These are phyloP conservation scores for Orchesella flavescens DNA, from an alignment of 2,888 invertebrate species.

Conservation along the genomic window DNA sequence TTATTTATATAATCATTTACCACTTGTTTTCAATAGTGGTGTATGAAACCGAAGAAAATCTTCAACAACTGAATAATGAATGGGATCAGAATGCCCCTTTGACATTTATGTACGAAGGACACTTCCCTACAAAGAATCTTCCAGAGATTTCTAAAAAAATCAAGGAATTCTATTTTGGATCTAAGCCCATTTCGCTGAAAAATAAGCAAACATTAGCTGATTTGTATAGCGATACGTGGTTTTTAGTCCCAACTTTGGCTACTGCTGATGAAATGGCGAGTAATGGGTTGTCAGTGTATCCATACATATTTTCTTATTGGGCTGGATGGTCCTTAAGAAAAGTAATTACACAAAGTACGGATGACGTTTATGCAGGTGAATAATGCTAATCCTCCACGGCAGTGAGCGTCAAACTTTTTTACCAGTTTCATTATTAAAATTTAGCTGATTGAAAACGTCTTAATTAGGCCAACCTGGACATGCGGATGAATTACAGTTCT, in stretches of 20 bases:
- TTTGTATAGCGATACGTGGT: slow-evolving; percentile 25
- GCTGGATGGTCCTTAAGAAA: slow-evolving; percentile 9
- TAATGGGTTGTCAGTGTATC: slow-evolving; percentile 31
- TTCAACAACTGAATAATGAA: neutral
- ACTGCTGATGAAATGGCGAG: slow-evolving; percentile 26
- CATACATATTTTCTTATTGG: slow-evolving; percentile 23
- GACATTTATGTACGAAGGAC: neutral
- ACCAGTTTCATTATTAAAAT: too few species aligned
- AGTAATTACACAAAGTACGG: neutral
- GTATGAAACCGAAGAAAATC: too few species aligned
- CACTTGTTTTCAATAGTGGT: too few species aligned
- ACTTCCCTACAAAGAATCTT: neutral
- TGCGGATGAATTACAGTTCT: slow-evolving; percentile 40
- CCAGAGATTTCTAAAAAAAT: slow-evolving; percentile 10
- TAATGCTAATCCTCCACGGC: too few species aligned
- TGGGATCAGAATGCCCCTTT: slow-evolving; percentile 35
- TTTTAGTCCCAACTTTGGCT: slow-evolving; percentile 25
- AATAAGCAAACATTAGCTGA: neutral
- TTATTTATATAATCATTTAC: too few species aligned
- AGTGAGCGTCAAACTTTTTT: too few species aligned
- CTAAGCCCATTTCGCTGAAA: neutral
- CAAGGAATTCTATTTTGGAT: slow-evolving; percentile 35
- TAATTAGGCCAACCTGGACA: slow-evolving; percentile 11
- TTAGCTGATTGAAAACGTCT: too few species aligned
- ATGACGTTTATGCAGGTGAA: neutral